Conservation (phyloP, 2,113 vertebrate genomes). For the Mystacornis crossleyi region DNA sequence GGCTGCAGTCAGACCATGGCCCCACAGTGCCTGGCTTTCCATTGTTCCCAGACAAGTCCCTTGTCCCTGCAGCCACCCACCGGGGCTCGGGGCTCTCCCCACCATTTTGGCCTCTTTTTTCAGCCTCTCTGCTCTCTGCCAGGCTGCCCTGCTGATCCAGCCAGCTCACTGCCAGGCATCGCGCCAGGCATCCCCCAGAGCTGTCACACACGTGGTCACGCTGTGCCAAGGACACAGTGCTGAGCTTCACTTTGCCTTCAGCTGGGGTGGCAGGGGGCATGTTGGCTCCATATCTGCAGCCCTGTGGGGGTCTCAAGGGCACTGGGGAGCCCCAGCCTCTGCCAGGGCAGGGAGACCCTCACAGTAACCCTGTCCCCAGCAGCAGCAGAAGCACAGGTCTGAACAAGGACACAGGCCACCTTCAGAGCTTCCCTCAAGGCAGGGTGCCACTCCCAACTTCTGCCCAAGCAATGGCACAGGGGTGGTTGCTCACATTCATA, state of each 20-base stretch:
- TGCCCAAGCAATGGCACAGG: rapidly evolving
- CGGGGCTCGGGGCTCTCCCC: rapidly evolving
- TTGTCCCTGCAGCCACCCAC: neutral
- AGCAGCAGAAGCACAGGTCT: neutral
- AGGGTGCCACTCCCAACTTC: neutral
- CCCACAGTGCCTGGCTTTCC: rapidly evolving
- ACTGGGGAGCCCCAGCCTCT: neutral
- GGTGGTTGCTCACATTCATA: neutral
- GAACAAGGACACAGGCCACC: neutral
- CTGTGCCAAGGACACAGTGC: neutral
- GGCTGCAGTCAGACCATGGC: neutral
- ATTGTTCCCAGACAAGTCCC: neutral
- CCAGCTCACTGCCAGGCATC: neutral
- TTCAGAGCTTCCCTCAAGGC: neutral
- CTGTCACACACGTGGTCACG: rapidly evolving
- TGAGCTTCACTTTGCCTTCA: neutral
- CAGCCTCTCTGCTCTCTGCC: neutral
- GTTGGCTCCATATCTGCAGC: rapidly evolving
- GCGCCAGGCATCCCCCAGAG: neutral
- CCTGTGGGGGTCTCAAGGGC: neutral
- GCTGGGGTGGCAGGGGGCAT: neutral
- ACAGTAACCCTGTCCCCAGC: neutral
- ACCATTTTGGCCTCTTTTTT: neutral
- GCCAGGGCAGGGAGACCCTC: neutral
- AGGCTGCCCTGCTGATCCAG: neutral